Evolutionary conservation across 2,888 invertebrate genomes (phyloP), one percentile per base, ranked within the genome.

Genomic region (Zeuzera pyrina): DNA sequence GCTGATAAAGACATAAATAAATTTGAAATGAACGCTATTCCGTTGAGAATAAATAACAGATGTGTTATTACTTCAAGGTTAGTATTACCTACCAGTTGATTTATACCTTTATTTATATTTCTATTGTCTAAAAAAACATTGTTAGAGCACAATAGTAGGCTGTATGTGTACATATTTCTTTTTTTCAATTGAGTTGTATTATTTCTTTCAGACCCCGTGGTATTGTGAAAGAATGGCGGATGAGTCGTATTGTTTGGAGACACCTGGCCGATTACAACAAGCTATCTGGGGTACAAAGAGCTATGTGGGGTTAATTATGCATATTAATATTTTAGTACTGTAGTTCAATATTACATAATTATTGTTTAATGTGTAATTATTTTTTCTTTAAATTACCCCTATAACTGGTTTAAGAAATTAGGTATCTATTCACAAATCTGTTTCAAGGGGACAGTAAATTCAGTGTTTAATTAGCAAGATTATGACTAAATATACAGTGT

Each of bases 221-320:
- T 41, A 87, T 89, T 39, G 90, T 95, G 0, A 66, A 81, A 29
- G 88, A 91, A 33, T 98, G 94, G 91, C 87, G 96, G 31, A 62
- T 98, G 36, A 96, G 97, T 55, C 87, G 98, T 56, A 93, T 97
- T 42, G 88, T 95, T 3, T 99, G 94, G 87, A 88, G 98, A 39
- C 88, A 94, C 57, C 81, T 96, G 39, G 96, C 95, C 0, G 98
- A 99, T 83, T 92, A 97, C 69, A 98, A 97, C 70, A 91, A 94
- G 69, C 67, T 98, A 22, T 87, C 93, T 11, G 98, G 98, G 22
- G 90, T 97, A 0, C 95, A 95, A 65, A 86, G 97, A 63, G 95
- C 97, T n/a, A 91, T 93, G 86, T 98, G 98, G 97, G 91, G 87
- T 37, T 79, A 57, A n/a, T n/a, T n/a, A n/a, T n/a, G n/a, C n/a